These are phyloP conservation scores for Chloromyia formosa DNA, from an alignment of 2,888 invertebrate species.

Conservation along the genomic window DNA sequence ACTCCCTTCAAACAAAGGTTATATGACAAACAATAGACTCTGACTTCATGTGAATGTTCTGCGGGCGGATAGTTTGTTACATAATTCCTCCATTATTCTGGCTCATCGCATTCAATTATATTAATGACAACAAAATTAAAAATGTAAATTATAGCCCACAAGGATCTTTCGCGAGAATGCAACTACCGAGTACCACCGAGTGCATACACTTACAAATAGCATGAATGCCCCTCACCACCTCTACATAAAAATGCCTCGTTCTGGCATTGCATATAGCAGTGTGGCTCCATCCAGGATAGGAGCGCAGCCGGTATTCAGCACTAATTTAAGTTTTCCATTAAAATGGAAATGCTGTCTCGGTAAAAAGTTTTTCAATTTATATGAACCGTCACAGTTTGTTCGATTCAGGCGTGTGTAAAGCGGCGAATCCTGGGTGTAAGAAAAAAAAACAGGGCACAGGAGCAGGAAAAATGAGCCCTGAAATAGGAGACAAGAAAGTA, in stretches of 20 bases:
- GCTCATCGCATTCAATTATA: constrained; percentile 39
- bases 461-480: no score
- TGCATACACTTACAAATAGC: no score
- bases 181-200: no score
- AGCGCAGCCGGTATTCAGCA: constrained; percentile 36
- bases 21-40: no score
- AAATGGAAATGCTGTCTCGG: constrained; percentile 43
- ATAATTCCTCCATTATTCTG: not conserved
- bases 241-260: not conserved
- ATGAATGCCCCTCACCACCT: not conserved
- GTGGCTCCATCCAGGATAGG: not conserved
- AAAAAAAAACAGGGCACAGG: no score
- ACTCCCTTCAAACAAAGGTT: no score
- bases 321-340: constrained; percentile 46
- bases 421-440: no score
- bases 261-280: not conserved
- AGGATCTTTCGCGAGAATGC: no score
- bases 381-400: constrained; percentile 34
- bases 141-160: constrained; percentile 37
- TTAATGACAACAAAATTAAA: constrained; percentile 41
- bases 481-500: no score
- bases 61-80: constrained; percentile 10
- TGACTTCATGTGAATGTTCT: not conserved
- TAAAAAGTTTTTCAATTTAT: constrained; percentile 45
- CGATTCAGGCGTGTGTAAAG: constrained; percentile 12